Percentiles rank a stretch among this genome's conserved stretches.
These are phyloP conservation scores for Pteromalus puparum DNA, from an alignment of 1,140 invertebrate genomes.

Conservation along the genomic window DNA sequence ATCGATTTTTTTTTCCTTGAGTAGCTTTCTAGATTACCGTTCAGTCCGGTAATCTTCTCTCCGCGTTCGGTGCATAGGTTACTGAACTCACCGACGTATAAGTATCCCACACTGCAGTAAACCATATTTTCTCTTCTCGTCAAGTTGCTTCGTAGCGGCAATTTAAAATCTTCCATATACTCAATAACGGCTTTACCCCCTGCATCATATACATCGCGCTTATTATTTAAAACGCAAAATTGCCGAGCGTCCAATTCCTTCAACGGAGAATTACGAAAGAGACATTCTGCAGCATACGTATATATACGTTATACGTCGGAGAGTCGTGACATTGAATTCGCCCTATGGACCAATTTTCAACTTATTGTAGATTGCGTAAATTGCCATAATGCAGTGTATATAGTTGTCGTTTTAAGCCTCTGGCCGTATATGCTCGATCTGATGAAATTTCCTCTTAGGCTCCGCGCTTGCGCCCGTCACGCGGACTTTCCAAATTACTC, in stretches of 20 bases:
- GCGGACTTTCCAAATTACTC: no score
- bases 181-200: not conserved
- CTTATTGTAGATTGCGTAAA: conserved; percentile 41
- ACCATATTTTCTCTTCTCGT: not conserved
- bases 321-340: conserved; percentile 32
- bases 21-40: conserved; percentile 36
- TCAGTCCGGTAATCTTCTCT: not conserved
- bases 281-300: no score
- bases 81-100: not conserved
- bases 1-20: conserved; percentile 10
- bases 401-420: not conserved
- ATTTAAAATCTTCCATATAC: not conserved
- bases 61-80: not conserved
- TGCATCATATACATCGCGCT: not conserved
- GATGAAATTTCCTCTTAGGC: not conserved
- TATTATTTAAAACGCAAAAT: no score
- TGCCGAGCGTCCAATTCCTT: not conserved
- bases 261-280: not conserved
- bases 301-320: not conserved
- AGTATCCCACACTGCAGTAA: not conserved
- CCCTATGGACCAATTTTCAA: conserved; percentile 38
- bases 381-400: conserved; percentile 21
- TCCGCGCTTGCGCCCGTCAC: no score
- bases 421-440: not conserved
- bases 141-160: not conserved